These are phyloP conservation scores for Cephus pulcher DNA, from an alignment of 2,888 invertebrate genomes.

Conservation along the genomic window DNA sequence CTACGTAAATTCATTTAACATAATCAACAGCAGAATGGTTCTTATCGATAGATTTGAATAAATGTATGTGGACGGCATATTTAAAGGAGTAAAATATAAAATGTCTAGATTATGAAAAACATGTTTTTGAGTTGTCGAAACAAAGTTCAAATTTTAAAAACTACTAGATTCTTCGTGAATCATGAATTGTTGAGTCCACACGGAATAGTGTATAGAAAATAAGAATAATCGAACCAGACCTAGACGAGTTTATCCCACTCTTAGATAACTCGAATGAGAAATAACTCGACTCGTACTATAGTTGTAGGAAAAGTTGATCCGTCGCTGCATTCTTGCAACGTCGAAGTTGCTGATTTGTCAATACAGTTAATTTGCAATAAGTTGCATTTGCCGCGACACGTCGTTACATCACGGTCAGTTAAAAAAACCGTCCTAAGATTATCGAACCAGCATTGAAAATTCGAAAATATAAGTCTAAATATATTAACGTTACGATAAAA, in stretches of 20 bases:
- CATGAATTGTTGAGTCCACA: neutral
- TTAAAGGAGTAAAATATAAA: neutral
- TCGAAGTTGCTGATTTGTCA: constrained; percentile 46
- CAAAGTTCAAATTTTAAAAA: neutral
- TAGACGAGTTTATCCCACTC: constrained; percentile 24
- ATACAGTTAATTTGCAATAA: constrained; percentile 42
- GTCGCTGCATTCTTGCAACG: constrained; percentile 31
- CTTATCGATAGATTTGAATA: neutral
- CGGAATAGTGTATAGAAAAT: constrained; percentile 28
- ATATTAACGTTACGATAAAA: neutral
- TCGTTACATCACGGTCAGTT: neutral
- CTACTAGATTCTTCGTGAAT: neutral
- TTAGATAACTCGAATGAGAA: constrained; percentile 30
- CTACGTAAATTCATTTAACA: neutral
- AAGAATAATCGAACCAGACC: constrained; percentile 7
- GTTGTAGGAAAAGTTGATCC: constrained; percentile 22
- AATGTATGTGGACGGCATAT: neutral
- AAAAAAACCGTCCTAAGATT: neutral
- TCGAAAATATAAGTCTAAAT: neutral
- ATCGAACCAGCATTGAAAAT: neutral
- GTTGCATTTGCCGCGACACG: constrained; percentile 21
- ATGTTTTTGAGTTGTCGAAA: neutral
- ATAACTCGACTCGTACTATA: constrained; percentile 43
- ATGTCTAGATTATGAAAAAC: neutral
- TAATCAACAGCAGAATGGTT: neutral